Evolutionary conservation across 1,140 invertebrate genomes (phyloP).

Genomic region (Drosophila takahashii): DNA sequence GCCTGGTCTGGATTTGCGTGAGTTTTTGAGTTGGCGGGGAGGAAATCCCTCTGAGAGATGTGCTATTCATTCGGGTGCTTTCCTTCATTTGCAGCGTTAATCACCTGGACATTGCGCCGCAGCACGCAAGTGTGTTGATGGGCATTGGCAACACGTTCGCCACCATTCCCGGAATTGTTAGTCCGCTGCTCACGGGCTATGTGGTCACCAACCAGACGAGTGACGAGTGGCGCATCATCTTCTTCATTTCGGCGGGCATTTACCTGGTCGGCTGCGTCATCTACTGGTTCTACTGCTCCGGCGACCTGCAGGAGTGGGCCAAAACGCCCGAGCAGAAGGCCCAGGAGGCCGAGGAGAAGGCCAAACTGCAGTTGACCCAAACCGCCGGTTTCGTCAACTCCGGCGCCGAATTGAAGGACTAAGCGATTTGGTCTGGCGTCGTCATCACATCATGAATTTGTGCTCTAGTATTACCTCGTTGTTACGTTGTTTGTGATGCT

Average conservation of each 20-base stretch:
- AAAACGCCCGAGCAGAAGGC: constrained; percentile 74
- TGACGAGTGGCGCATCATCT: constrained; percentile 92
- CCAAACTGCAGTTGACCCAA: constrained; percentile 66
- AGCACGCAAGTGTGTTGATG: constrained; percentile 93
- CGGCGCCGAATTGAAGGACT: constrained; percentile 73
- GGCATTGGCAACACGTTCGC: constrained; percentile 95
- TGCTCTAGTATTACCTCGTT: constrained; percentile 53
- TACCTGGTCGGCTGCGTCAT: constrained; percentile 92
- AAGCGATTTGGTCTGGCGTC: constrained; percentile 40
- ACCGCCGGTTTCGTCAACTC: constrained; percentile 56
- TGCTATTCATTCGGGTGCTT: not conserved
- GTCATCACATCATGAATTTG: constrained; percentile 54
- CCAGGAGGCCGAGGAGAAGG: constrained; percentile 61
- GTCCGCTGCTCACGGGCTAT: constrained; percentile 91
- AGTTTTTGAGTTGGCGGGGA: constrained; percentile 20
- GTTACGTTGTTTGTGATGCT: constrained; percentile 65
- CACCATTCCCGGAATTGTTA: constrained; percentile 94
- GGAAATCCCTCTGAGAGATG: not conserved
- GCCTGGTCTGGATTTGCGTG: constrained; percentile 95
- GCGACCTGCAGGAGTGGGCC: constrained; percentile 92
- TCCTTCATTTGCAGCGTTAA: constrained; percentile 88
- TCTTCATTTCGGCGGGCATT: constrained; percentile 92
- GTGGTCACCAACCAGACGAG: constrained; percentile 90
- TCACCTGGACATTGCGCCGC: constrained; percentile 94
- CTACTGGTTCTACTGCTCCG: constrained; percentile 92